Evolutionary conservation across 2,797 vertebrate genomes (phyloP), one percentile per base, ranked within the genome.

Genomic region (Chaenodraco wilsoni): DNA sequence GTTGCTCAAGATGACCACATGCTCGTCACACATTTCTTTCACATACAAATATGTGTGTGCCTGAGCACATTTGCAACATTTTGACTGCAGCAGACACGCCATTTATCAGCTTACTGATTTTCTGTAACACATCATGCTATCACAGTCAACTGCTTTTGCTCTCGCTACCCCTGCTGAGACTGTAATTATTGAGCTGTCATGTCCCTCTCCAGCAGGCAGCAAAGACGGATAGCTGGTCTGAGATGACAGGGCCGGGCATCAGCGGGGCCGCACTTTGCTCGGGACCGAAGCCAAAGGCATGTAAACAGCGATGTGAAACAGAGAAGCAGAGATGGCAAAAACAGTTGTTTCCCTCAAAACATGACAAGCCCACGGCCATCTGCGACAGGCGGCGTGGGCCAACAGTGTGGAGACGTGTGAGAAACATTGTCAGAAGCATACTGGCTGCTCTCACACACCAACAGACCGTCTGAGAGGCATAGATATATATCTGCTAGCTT

Each of bases 291-390:
- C 88, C 87, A 91, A 78, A 80, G 84, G 87, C 85, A 33, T 67
- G 82, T 72, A 78, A 88, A 90, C 89, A 81, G 78, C 79, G 80
- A 90, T 72, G 70, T 72, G 83, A 86, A 3, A 27, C 48, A 54
- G 79, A 84, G 82, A 85, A 21, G 73, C 76, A 64, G 82, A 74
- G 66, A 88, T 72, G 70, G 87, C 76, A 71, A 91, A 88, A 91
- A 89, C 87, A 84, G 86, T 89, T 88, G 88, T 90, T 92, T 88
- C 85, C 37, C 65, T 85, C 76, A 78, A 78, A 89, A 91, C 82
- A 84, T 72, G 82, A 86, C 73, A 58, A 75, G 84, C 85, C 77
- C 75, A 68, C 71, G 41, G 84, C 85, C 87, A 84, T 87, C 85
- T 89, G 89, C 50, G 83, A 84, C 83, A 82, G 84, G 83, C 78